Evolutionary conservation across 2,888 invertebrate species (phyloP), one percentile per base, ranked within the genome.

Genomic region (Zele albiditarsus): DNA sequence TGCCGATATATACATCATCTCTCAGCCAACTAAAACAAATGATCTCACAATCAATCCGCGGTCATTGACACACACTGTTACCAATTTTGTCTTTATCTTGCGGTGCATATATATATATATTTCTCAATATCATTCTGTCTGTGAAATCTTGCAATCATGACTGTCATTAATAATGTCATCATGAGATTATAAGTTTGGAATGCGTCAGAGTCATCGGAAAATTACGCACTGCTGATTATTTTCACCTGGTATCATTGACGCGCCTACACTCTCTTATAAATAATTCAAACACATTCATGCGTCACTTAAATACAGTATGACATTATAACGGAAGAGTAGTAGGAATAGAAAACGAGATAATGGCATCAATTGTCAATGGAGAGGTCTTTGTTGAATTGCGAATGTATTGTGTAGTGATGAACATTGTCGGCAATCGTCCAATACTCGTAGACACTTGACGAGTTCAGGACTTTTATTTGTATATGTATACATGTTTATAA

Each of bases 101-200:
- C 6, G n/a, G 6, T 20, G n/a, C 8, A 53, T n/a, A 23, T 53
- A 20, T 53, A 53, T n/a, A 23, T 6, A 8, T 20, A 53, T 53
- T 2, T 53, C 2, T 3, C 6, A n/a, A 20, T 20, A 53, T 53
- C 53, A 53, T n/a, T 23, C 8, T 23, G n/a, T 8, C n/a, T 6
- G n/a, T 20, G 8, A 2, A 5, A 53, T 23, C 8, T 4, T 4
- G 23, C 20, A 53, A 53, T 53, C n/a, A 53, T 53, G n/a, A 53
- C 20, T 20, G 8, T 53, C 20, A 8, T 53, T n/a, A 53, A 46
- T 53, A 71, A 60, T 31, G 42, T 46, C 49, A 31, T 60, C 23
- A 42, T 60, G 42, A 53, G 60, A 74, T 60, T 62, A 71, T 67
- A 66, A 71, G 67, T 71, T 67, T 33, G 71, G 57, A 53, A 75